A percentile compares a stretch with the other conserved stretches of the same genome.
Conservation (phyloP, 2,113 vertebrate species). For the Pholis gunnellus region DNA sequence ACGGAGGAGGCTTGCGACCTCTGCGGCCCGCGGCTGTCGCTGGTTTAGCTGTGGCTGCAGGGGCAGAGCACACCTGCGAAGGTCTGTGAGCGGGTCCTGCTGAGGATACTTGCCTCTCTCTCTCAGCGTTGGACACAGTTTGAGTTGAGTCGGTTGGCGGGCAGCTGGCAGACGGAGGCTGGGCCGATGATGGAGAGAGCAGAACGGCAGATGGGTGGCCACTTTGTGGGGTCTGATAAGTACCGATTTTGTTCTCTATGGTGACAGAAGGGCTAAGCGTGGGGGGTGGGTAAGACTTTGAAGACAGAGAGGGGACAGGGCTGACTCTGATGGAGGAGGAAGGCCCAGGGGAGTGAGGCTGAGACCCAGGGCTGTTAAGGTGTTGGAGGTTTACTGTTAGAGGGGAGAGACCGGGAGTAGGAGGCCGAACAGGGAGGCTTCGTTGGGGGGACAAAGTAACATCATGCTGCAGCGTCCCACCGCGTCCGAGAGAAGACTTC, state of each 20-base stretch:
- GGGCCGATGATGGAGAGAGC: conserved; percentile 23
- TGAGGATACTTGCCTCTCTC: conserved; percentile 41
- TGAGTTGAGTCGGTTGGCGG: conserved; percentile 61
- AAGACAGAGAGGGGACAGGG: conserved; percentile 42
- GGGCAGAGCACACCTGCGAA: conserved; percentile 7
- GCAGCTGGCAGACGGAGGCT: conserved; percentile 62
- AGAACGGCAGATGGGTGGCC: conserved; percentile 55
- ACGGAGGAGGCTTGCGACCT: conserved; percentile 82
- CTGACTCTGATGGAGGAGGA: conserved; percentile 52
- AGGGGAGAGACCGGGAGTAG: conserved; percentile 76
- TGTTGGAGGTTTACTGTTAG: conserved; percentile 70
- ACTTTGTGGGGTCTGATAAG: conserved; percentile 50
- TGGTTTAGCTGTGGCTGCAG: conserved; percentile 32
- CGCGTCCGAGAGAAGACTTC: conserved; percentile 32
- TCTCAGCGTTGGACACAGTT: background rate
- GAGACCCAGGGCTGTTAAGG: conserved; percentile 58
- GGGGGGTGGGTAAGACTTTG: conserved; percentile 55
- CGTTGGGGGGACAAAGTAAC: conserved; percentile 39
- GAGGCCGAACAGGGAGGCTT: conserved; percentile 65
- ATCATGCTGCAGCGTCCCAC: background rate
- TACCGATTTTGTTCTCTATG: conserved; percentile 48
- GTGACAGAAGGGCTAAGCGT: conserved; percentile 68
- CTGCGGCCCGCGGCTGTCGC: conserved; percentile 38
- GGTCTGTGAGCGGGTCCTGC: conserved; percentile 12
- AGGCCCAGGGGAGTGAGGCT: conserved; percentile 56